Percentiles rank a stretch among this genome's conserved stretches.
Conservation (phyloP, 1,140 invertebrate genomes). For the Drosophila dunni region DNA sequence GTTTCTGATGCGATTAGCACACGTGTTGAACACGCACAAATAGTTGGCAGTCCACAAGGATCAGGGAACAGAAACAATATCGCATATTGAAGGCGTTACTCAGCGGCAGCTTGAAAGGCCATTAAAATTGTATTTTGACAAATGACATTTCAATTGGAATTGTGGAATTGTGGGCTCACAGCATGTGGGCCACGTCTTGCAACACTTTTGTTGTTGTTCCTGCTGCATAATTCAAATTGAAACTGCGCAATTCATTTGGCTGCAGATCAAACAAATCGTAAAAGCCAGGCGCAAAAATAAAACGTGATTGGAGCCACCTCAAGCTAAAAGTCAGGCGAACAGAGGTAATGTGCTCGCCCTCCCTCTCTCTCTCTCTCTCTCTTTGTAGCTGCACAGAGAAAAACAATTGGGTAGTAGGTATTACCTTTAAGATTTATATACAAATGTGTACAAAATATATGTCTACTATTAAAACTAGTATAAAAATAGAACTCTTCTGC, state of each 20-base stretch:
- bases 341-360: background rate
- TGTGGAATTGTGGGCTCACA: slow-evolving; percentile 43
- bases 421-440: too few relatives aligned
- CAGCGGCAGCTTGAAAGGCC: slow-evolving; percentile 66
- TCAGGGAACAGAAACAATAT: background rate
- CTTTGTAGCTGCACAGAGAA: background rate
- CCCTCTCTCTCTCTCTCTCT: background rate
- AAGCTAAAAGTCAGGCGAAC: slow-evolving; percentile 39
- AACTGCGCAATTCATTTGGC: slow-evolving; percentile 80
- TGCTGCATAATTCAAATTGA: slow-evolving; percentile 74
- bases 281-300: slow-evolving; percentile 68
- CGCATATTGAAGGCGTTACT: slow-evolving; percentile 41
- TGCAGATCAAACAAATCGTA: slow-evolving; percentile 81
- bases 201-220: slow-evolving; percentile 12
- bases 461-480: too few relatives aligned
- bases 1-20: slow-evolving; percentile 81
- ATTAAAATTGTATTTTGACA: slow-evolving; percentile 84
- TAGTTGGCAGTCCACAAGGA: slow-evolving; percentile 25
- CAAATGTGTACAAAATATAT: too few relatives aligned
- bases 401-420: too few relatives aligned
- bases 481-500: too few relatives aligned
- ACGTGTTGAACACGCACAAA: slow-evolving; percentile 83
- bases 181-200: slow-evolving; percentile 55
- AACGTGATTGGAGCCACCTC: slow-evolving; percentile 82
- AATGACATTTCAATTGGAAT: slow-evolving; percentile 84